Conservation (phyloP, 2,888 invertebrate genomes). For the Sicus ferrugineus region DNA sequence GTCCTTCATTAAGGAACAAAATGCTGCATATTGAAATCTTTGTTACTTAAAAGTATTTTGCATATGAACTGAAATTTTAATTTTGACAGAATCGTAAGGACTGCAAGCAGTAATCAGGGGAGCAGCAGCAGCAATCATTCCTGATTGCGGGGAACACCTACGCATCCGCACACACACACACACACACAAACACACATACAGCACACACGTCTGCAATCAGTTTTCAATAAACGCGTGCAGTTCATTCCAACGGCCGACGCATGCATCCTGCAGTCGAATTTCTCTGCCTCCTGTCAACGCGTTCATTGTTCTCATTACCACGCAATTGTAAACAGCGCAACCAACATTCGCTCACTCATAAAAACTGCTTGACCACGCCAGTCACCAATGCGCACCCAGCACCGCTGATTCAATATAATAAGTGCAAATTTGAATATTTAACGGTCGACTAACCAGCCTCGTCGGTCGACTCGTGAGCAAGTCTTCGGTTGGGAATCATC, state of each 20-base stretch:
- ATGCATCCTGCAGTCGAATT: neutral
- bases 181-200: too few relatives aligned
- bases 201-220: too few relatives aligned
- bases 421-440: slow-evolving; percentile 26
- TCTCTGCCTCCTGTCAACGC: slow-evolving; percentile 14
- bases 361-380: neutral
- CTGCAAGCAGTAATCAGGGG: neutral
- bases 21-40: too few relatives aligned
- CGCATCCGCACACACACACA: too few relatives aligned
- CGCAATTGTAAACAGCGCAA: slow-evolving; percentile 29
- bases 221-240: neutral
- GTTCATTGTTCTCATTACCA: slow-evolving; percentile 29
- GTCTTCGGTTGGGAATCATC: too few relatives aligned
- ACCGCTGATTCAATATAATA: slow-evolving; percentile 2
- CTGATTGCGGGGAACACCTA: too few relatives aligned
- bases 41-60: too few relatives aligned
- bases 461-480: neutral
- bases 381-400: neutral
- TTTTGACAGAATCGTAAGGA: too few relatives aligned
- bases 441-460: neutral
- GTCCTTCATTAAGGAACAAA: too few relatives aligned
- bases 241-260: neutral
- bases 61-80: neutral
- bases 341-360: too few relatives aligned
- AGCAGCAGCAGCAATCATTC: neutral